These are phyloP conservation scores for Brachionus sp. DNA, from an alignment of 1,140 invertebrate species.

Conservation along the genomic window DNA sequence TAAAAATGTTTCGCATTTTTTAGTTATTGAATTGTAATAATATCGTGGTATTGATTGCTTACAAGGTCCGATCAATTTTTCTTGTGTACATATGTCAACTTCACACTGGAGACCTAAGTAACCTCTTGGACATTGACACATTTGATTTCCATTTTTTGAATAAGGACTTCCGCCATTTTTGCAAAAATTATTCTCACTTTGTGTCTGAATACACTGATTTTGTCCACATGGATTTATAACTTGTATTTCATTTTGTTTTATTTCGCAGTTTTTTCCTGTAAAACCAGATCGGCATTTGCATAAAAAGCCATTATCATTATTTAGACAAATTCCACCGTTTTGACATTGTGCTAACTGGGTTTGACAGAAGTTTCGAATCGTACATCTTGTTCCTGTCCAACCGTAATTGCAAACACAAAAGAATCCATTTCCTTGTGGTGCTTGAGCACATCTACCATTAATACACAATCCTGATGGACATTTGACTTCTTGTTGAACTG, in stretches of 20 bases:
- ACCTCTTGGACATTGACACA: constrained; percentile 44
- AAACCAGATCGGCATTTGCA: background rate
- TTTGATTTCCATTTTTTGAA: background rate
- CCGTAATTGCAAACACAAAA: constrained; percentile 40
- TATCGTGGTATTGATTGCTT: constrained; percentile 17
- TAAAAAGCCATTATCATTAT: background rate
- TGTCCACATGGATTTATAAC: background rate
- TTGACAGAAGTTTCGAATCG: constrained; percentile 37
- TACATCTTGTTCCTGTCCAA: constrained; percentile 38
- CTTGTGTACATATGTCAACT: constrained; percentile 28
- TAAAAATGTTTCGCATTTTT: background rate
- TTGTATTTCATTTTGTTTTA: constrained; percentile 4
- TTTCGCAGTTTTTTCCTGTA: constrained; percentile 19
- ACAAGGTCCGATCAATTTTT: background rate
- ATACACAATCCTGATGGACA: constrained; percentile 21
- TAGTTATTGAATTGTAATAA: constrained; percentile 39
- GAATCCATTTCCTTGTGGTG: background rate
- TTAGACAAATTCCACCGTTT: constrained; percentile 40
- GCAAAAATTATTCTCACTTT: background rate
- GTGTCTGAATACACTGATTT: background rate
- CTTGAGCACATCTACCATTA: constrained; percentile 9
- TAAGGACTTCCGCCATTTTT: constrained; percentile 10
- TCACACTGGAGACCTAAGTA: constrained; percentile 36
- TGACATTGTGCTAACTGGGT: background rate
- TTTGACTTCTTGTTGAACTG: background rate